phyloP scores from a whole-genome alignment of 2,888 invertebrate species.

The Anarsia innoxiella region DNA sequence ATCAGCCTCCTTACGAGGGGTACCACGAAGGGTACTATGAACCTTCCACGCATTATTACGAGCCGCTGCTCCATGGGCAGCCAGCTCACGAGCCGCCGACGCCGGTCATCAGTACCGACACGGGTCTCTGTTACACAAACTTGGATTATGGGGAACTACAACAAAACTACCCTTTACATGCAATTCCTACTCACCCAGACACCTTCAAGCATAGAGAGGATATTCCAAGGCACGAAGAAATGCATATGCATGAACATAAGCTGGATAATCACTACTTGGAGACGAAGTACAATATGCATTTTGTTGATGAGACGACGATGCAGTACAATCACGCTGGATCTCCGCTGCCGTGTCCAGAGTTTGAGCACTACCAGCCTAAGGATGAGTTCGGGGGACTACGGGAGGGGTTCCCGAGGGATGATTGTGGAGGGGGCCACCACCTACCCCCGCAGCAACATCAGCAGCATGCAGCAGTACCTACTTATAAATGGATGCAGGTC shows the following conservation, averaged over 20 bases:
- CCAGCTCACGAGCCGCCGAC: conserved; percentile 63
- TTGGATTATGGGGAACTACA: conserved; percentile 81
- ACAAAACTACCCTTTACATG: conserved; percentile 69
- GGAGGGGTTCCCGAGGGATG: conserved; percentile 51
- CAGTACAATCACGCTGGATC: conserved; percentile 58
- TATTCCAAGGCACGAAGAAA: conserved; percentile 69
- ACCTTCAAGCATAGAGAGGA: conserved; percentile 72
- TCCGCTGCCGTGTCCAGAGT: conserved; percentile 74
- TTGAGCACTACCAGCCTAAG: conserved; percentile 77
- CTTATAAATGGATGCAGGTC: conserved; percentile 99
- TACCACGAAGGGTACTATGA: conserved; percentile 67
- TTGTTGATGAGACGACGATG: conserved; percentile 58
- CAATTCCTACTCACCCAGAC: conserved; percentile 72
- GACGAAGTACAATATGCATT: conserved; percentile 72
- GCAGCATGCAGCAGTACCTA: conserved; percentile 83
- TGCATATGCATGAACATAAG: conserved; percentile 62
- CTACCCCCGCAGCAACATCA: conserved; percentile 51
- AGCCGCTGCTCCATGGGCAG: conserved; percentile 60
- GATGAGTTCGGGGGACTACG: conserved; percentile 72
- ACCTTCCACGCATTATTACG: conserved; percentile 69
- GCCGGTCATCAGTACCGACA: conserved; percentile 87
- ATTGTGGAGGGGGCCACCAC: conserved; percentile 47
- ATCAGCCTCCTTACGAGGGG: conserved; percentile 60
- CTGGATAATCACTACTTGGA: conserved; percentile 67
- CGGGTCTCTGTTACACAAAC: conserved; percentile 92